phyloP scores from a whole-genome alignment of 2,888 invertebrate genomes.

The Apantesis nais region DNA sequence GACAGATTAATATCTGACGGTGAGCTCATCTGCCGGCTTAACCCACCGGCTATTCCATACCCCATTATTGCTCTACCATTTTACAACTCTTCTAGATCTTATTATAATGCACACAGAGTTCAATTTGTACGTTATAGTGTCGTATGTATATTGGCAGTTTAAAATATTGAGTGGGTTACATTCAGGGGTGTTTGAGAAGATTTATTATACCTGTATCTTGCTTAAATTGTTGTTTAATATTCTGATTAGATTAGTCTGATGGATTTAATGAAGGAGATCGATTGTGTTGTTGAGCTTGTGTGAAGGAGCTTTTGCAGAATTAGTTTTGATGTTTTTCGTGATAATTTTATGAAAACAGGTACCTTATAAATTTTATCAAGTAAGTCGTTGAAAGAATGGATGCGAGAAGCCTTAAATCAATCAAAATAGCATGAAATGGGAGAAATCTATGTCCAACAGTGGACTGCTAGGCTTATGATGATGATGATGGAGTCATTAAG shows the following conservation, averaged over 20 bases:
- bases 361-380: background rate
- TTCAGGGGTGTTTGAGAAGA: conserved; percentile 69
- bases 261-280: conserved; percentile 50
- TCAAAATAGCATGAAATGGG: too few relatives aligned
- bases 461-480: too few relatives aligned
- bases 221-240: conserved; percentile 79
- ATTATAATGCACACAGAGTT: conserved; percentile 34
- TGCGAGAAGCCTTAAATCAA: too few relatives aligned
- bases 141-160: conserved; percentile 42
- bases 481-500: too few relatives aligned
- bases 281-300: conserved; percentile 27
- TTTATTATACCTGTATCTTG: conserved; percentile 78
- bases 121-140: conserved; percentile 29
- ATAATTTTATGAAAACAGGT: background rate
- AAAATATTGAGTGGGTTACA: conserved; percentile 45
- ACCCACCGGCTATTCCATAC: conserved; percentile 69
- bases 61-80: conserved; percentile 48
- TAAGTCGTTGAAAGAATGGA: too few relatives aligned
- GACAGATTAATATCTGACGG: conserved; percentile 81
- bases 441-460: too few relatives aligned
- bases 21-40: conserved; percentile 66
- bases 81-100: conserved; percentile 34
- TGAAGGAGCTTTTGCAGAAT: background rate
- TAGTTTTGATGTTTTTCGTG: background rate
- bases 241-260: conserved; percentile 62